Evolutionary conservation across 2,888 invertebrate species (phyloP).

Genomic region (Hemithea aestivaria): DNA sequence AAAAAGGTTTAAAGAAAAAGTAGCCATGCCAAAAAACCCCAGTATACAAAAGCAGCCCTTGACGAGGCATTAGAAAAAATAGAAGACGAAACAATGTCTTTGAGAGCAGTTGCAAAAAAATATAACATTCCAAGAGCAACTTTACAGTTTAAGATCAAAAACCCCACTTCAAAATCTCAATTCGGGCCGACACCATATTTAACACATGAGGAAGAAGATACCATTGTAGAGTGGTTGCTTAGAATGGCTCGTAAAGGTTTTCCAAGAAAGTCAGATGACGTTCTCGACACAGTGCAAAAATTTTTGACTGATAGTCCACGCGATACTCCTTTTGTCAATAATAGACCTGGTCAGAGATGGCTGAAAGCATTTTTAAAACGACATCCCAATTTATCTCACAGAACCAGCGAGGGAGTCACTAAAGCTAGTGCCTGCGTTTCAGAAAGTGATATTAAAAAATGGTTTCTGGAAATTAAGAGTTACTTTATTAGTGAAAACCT

Average conservation of each 20-base stretch:
- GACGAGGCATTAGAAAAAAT: too few species aligned
- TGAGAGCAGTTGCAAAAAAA: too few species aligned
- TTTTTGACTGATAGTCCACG: constrained; percentile 18
- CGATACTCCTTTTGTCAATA: constrained; percentile 16
- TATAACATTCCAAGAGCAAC: not conserved
- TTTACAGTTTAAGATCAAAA: not conserved
- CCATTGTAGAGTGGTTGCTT: not conserved
- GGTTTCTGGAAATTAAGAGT: constrained; percentile 32
- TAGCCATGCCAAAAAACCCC: too few species aligned
- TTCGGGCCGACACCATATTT: not conserved
- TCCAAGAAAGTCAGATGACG: constrained; percentile 13
- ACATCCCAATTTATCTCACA: constrained; percentile 26
- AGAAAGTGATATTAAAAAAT: constrained; percentile 33
- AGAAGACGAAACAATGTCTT: too few species aligned
- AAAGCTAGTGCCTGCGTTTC: constrained; percentile 34
- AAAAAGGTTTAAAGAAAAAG: too few species aligned
- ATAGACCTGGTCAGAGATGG: constrained; percentile 23
- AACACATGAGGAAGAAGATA: not conserved
- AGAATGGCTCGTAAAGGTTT: constrained; percentile 21
- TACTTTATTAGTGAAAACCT: constrained; percentile 1
- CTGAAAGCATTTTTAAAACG: constrained; percentile 31
- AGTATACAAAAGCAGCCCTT: too few species aligned
- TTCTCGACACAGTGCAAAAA: constrained; percentile 18
- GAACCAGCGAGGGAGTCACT: constrained; percentile 31
- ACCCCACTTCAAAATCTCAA: not conserved